Conservation (phyloP, 2,113 vertebrate genomes). For the Charadrius vociferus region DNA sequence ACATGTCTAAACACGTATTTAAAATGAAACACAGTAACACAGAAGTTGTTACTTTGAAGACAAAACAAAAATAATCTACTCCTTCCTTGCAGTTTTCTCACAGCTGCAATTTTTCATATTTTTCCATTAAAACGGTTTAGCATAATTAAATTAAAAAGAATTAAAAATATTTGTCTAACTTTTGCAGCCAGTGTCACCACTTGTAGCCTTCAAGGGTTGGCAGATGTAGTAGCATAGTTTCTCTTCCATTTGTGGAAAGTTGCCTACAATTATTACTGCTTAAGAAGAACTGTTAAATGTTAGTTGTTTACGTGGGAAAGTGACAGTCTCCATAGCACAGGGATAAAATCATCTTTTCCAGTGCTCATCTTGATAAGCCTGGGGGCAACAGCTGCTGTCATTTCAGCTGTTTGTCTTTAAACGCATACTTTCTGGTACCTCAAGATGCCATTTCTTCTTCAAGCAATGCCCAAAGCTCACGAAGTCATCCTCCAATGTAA, state of each 20-base stretch:
- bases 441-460: slow-evolving; percentile 22
- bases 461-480: neutral
- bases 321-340: neutral
- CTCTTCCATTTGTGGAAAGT: neutral
- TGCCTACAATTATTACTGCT: slow-evolving; percentile 18
- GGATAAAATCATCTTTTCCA: slow-evolving; percentile 25
- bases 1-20: neutral
- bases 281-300: neutral
- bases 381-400: slow-evolving; percentile 45
- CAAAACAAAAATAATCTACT: neutral
- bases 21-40: neutral
- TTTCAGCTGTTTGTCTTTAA: slow-evolving; percentile 39
- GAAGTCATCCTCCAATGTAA: neutral
- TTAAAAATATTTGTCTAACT: neutral
- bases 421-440: neutral
- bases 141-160: neutral
- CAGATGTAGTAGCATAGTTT: neutral
- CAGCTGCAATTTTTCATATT: neutral
- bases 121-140: neutral
- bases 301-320: slow-evolving; percentile 19
- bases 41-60: neutral
- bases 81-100: neutral
- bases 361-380: slow-evolving; percentile 9
- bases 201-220: neutral
- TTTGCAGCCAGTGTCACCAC: neutral